Percentiles rank a stretch among this genome's conserved stretches.
phyloP scores from a whole-genome alignment of 2,888 invertebrate genomes.

The Pristionchus exspectatus region DNA sequence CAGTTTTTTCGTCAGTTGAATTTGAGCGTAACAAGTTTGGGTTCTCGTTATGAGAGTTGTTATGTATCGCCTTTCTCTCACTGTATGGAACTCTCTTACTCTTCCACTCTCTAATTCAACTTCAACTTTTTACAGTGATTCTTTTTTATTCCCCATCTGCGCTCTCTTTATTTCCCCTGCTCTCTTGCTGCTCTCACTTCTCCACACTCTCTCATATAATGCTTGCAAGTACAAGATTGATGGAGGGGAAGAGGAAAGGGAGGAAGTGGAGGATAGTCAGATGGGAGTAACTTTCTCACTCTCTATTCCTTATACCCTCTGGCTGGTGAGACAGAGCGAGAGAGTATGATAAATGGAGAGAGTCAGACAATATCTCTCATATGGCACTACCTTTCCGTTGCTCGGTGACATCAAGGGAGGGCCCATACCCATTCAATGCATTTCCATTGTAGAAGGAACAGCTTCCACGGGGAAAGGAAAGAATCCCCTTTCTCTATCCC shows the following conservation, averaged over 20 bases:
- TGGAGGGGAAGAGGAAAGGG: background rate
- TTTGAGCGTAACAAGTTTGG: constrained; percentile 1
- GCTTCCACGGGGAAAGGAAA: background rate
- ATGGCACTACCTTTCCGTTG: background rate
- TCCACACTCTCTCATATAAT: background rate
- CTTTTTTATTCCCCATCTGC: background rate
- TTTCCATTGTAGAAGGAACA: constrained; percentile 20
- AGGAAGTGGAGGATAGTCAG: background rate
- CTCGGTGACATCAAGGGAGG: constrained; percentile 33
- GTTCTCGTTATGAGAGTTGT: constrained; percentile 5
- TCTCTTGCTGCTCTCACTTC: background rate
- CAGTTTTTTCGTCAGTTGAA: background rate
- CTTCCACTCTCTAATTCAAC: constrained; percentile 2
- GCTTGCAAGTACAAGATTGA: constrained; percentile 49
- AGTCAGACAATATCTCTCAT: background rate
- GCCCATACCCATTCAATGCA: background rate
- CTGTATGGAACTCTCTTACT: background rate
- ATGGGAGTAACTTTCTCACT: background rate
- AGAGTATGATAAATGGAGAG: background rate
- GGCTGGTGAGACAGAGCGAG: background rate
- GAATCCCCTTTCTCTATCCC: background rate
- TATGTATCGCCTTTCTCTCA: constrained; percentile 8
- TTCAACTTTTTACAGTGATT: background rate
- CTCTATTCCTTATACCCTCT: too few relatives aligned
- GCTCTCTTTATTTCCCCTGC: background rate